Evolutionary conservation across 2,113 vertebrate species (phyloP), one percentile per base, ranked within the genome.

Genomic region (Thalassoma bifasciatum): DNA sequence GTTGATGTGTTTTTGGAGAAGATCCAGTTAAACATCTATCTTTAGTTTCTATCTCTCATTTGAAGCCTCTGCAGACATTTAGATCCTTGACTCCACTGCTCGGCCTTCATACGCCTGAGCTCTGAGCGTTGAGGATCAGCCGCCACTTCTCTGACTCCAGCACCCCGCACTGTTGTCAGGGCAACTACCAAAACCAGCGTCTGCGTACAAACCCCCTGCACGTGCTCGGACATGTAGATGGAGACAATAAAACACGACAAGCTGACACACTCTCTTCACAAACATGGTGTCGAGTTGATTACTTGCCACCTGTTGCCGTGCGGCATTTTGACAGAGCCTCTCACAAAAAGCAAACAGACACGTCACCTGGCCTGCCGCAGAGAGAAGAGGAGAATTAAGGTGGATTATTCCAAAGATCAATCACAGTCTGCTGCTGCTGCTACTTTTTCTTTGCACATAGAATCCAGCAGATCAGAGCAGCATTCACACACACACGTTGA

Each of bases 221-320:
- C 13, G 26, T 49, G 19, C 22, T 49, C 61, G 61, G 19, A 19
- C 22, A 42, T 53, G 54, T 19, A 22, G 50, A 46, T 2, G 1
- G 44, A 58, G 23, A 57, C 42, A 62, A 65, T 24, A 49, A 49
- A 26, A 46, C 13, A 26, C 4, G 49, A 46, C 36, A 30, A 50
- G 59, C 46, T 19, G 16, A 21, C 42, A 12, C 26, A 42, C 53
- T 26, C 59, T 72, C 46, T 6, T 5, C 67, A 58, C 70, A 59
- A 36, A 71, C 66, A 22, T 63, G 53, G 49, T 17, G 49, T 61
- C 2, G 56, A 68, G 47, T 67, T 46, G 81, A 86, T 88, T 82
- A 84, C 89, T 89, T 85, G 87, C 87, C 90, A 91, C 87, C 91
- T 93, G 90, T 88, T 87, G 87, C 61, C 24, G 53, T 66, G 62